Conservation (phyloP, 2,888 invertebrate genomes). For the Cactoblastis cactorum region DNA sequence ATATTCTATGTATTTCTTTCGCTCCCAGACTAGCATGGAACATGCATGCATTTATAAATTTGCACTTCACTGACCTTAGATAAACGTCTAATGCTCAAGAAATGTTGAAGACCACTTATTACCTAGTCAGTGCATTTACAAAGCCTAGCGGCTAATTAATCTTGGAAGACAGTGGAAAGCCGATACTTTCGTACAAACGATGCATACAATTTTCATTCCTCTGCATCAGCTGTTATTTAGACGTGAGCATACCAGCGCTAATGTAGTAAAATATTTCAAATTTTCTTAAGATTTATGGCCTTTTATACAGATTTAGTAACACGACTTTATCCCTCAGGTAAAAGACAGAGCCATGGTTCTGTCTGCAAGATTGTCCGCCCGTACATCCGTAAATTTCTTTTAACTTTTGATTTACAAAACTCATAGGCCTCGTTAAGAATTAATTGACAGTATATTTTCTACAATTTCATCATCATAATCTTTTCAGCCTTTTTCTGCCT, state of each 20-base stretch:
- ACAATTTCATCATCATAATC: too few relatives aligned
- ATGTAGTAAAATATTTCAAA: not conserved
- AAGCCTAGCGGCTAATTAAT: constrained; percentile 44
- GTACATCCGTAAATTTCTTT: too few relatives aligned
- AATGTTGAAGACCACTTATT: constrained; percentile 16
- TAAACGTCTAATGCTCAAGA: constrained; percentile 5
- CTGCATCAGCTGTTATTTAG: constrained; percentile 19
- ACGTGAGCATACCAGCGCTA: not conserved
- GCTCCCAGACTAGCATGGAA: too few relatives aligned
- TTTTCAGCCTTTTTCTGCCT: too few relatives aligned
- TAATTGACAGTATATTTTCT: too few relatives aligned
- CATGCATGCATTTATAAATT: not conserved
- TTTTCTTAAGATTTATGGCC: not conserved
- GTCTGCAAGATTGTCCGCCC: too few relatives aligned
- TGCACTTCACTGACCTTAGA: constrained; percentile 6
- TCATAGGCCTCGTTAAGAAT: too few relatives aligned
- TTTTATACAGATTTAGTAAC: not conserved
- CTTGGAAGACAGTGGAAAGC: constrained; percentile 39
- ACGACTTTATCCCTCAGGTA: too few relatives aligned
- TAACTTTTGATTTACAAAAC: too few relatives aligned
- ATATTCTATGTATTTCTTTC: too few relatives aligned
- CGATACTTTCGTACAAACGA: constrained; percentile 40
- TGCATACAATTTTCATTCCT: constrained; percentile 37
- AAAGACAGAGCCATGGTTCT: too few relatives aligned
- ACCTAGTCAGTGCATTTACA: constrained; percentile 25